Conservation (phyloP, 2,888 invertebrate genomes). For the Limenitis camilla region DNA sequence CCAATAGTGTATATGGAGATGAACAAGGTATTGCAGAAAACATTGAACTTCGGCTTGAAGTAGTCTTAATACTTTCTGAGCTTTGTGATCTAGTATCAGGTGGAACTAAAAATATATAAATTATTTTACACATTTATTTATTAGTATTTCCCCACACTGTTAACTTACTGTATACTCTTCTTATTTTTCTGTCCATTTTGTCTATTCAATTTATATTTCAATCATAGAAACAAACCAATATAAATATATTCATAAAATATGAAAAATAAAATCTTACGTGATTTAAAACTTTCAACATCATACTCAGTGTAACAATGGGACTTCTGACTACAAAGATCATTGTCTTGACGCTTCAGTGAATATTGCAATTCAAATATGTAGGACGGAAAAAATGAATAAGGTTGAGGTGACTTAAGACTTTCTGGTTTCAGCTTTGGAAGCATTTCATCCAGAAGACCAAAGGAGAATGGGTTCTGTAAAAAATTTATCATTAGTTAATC, state of each 20-base stretch:
- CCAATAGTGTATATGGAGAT: constrained; percentile 45
- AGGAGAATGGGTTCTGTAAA: constrained; percentile 63
- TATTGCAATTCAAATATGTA: constrained; percentile 65
- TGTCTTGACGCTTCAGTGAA: constrained; percentile 40
- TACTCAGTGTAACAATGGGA: constrained; percentile 51
- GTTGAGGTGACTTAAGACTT: constrained; percentile 57
- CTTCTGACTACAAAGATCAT: constrained; percentile 31
- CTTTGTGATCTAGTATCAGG: constrained; percentile 33
- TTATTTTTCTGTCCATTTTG: too few relatives aligned
- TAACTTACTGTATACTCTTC: too few relatives aligned
- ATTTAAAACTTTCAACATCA: constrained; percentile 58
- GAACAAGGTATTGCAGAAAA: constrained; percentile 49
- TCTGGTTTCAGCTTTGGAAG: constrained; percentile 54
- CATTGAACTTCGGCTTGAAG: constrained; percentile 54
- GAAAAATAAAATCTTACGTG: constrained; percentile 18
- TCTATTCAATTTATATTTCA: too few relatives aligned
- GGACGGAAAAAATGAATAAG: constrained; percentile 61
- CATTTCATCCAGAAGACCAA: constrained; percentile 62
- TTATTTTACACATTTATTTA: neutral
- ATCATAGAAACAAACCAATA: too few relatives aligned
- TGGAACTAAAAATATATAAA: constrained; percentile 34
- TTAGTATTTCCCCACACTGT: too few relatives aligned
- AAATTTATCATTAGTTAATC: neutral
- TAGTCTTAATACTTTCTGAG: constrained; percentile 40
- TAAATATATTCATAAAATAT: too few relatives aligned